phyloP scores from a whole-genome alignment of 2,888 invertebrate genomes.

The Harmothoe impar region DNA sequence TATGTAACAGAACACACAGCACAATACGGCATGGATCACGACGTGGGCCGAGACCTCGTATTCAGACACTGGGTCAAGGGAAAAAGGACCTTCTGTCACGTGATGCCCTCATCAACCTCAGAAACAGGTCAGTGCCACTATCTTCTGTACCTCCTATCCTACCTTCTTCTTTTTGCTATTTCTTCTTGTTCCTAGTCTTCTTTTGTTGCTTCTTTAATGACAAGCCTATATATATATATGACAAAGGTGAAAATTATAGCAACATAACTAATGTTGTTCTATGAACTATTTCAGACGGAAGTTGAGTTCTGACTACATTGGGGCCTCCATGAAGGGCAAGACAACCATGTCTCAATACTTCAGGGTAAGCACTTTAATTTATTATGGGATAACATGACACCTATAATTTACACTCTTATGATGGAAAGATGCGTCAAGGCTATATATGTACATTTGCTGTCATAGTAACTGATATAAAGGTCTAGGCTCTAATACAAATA shows the following conservation, averaged over 20 bases:
- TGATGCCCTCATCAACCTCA: neutral
- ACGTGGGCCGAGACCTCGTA: neutral
- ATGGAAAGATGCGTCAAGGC: neutral
- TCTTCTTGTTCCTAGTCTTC: no score
- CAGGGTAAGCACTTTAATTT: neutral
- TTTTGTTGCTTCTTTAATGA: no score
- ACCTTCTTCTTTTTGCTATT: no score
- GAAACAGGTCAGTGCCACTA: neutral
- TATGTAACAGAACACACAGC: slow-evolving; percentile 23
- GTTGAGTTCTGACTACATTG: neutral
- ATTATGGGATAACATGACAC: no score
- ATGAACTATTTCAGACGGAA: no score
- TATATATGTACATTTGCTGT: neutral
- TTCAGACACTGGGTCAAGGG: neutral
- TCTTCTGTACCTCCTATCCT: no score
- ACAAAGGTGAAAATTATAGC: no score
- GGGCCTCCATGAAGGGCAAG: slow-evolving; percentile 5
- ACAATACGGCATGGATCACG: neutral
- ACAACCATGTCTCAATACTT: slow-evolving; percentile 45
- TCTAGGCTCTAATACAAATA: neutral
- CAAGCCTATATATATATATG: no score
- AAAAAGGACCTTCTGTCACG: neutral
- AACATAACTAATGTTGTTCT: no score
- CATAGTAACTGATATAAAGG: neutral
- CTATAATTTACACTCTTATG: no score